Conservation (phyloP, 1,140 invertebrate species). For the Hetaerina americana region DNA sequence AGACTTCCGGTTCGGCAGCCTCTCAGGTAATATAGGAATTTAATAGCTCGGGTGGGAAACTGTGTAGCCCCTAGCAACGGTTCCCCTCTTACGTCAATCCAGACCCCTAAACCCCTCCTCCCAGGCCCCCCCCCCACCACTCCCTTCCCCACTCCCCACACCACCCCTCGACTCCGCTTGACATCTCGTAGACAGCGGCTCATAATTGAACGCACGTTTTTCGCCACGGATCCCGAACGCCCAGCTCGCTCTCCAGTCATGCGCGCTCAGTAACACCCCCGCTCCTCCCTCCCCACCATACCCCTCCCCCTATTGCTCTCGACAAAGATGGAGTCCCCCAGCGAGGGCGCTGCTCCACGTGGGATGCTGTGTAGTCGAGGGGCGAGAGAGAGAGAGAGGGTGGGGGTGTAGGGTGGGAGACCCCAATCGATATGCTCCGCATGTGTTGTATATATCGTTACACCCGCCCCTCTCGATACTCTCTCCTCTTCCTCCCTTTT, state of each 20-base stretch:
- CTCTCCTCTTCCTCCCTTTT: not conserved
- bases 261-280: not conserved
- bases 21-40: too few species aligned
- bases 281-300: not conserved
- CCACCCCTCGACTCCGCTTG: not conserved
- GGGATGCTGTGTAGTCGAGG: not conserved
- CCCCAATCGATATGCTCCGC: not conserved
- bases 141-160: too few species aligned
- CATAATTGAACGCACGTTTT: not conserved
- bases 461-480: not conserved
- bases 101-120: too few species aligned
- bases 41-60: too few species aligned
- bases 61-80: too few species aligned
- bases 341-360: not conserved
- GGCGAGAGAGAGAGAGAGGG: too few species aligned
- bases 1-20: too few species aligned
- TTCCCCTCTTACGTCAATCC: too few species aligned
- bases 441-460: not conserved
- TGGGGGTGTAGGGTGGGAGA: not conserved
- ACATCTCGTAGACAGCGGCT: not conserved
- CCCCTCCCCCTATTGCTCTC: too few species aligned
- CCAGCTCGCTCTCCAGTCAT: not conserved
- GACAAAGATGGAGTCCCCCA: too few species aligned
- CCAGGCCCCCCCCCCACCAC: too few species aligned
- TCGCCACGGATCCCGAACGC: not conserved